Base-by-base conservation (phyloP, 2,113 vertebrate genomes). In the Gadus chalcogrammus region DNA sequence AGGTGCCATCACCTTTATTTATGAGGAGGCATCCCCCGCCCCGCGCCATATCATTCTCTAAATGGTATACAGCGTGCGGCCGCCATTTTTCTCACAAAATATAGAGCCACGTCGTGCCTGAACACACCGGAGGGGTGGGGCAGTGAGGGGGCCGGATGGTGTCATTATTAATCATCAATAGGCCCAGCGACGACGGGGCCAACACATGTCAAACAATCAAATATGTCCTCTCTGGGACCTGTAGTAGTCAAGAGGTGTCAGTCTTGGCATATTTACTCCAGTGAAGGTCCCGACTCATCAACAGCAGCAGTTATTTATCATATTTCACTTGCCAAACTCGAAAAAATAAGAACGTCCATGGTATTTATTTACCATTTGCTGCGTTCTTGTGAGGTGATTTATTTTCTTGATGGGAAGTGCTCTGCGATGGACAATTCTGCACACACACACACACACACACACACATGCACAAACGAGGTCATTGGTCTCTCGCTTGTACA, bases 1-100 rank as follows among this genome's bases (percentile, higher is more conserved):
- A 81, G 86, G 82, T 84, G 85, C 86, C 88, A 84, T 91, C 88
- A 83, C 73, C 76, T 60, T 91, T 92, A 92, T 93, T 91, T 92
- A 93, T 91, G 88, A 82, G 31, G 27, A 85, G 87, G 85, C 89
- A 86, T 86, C 89, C 83, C 83, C 38, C 38, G 11, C 38, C 84
- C 38, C 38, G 38, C 38, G 74, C 79, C 85, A 80, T 76, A 90
- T 91, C 88, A 90, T 89, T 93, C 88, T 86, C 79, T 87, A 89
- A 91, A 92, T 86, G 88, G 88, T 87, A 84, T 77, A 84, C 85
- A 84, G 87, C 82, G 81, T 82, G 84, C 86, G 81, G 77, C 77
- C 74, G 74, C 61, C 83, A 91, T 92, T 87, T 90, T 80, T 92
- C 91, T 91, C 84, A 85, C 82, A 86, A 90, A 42, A 42, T 42